These are phyloP conservation scores for Periplaneta americana DNA, from an alignment of 1,140 invertebrate species.

Conservation along the genomic window DNA sequence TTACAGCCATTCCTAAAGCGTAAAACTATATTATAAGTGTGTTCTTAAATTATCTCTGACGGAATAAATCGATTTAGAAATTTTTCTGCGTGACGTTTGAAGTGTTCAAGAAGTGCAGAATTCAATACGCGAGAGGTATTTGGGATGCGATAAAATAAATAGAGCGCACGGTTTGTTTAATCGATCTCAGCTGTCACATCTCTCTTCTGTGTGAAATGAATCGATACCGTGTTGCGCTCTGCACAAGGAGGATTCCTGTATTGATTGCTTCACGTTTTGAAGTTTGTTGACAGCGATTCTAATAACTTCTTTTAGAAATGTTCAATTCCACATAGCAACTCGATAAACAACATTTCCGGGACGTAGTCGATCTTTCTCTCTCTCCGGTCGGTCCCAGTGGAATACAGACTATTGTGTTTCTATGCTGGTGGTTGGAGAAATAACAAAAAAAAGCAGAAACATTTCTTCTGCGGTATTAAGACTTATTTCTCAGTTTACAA, in stretches of 20 bases:
- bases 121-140: too few relatives aligned
- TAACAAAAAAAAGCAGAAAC: too few relatives aligned
- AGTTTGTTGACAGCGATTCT: background rate
- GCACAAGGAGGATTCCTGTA: background rate
- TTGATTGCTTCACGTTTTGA: background rate
- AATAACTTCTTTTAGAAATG: background rate
- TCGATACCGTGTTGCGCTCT: background rate
- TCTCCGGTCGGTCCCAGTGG: background rate
- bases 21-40: too few relatives aligned
- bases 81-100: too few relatives aligned
- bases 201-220: background rate
- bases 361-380: background rate
- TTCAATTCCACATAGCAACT: background rate
- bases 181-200: too few relatives aligned
- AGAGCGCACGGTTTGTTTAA: background rate
- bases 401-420: background rate
- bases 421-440: too few relatives aligned
- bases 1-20: too few relatives aligned
- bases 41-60: too few relatives aligned
- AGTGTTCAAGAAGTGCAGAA: too few relatives aligned
- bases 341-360: background rate
- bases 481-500: too few relatives aligned
- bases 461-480: too few relatives aligned
- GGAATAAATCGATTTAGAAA: too few relatives aligned
- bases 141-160: background rate